Evolutionary conservation across 2,888 invertebrate species (phyloP).

Genomic region (Pollenia angustigena): DNA sequence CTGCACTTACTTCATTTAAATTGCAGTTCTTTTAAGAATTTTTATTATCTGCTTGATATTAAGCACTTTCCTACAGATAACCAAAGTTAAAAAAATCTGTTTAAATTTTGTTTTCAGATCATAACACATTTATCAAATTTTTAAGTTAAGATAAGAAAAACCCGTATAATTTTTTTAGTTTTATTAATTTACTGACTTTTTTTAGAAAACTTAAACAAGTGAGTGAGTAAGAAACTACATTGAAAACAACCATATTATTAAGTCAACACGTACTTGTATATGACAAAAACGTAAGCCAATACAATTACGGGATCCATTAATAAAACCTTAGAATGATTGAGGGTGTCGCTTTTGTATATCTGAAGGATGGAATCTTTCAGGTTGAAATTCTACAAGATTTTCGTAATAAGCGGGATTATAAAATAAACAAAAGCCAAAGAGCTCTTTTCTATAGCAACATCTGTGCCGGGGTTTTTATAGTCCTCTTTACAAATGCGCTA

Average conservation of each 20-base stretch:
- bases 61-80: too few relatives aligned
- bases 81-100: too few relatives aligned
- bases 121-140: too few relatives aligned
- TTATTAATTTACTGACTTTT: too few relatives aligned
- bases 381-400: conserved; percentile 83
- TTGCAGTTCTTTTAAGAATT: conserved; percentile 75
- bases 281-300: conserved; percentile 80
- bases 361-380: conserved; percentile 83
- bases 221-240: too few relatives aligned
- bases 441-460: conserved; percentile 81
- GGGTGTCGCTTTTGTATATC: conserved; percentile 78
- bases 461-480: conserved; percentile 79
- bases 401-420: conserved; percentile 84
- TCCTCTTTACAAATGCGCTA: conserved; percentile 80
- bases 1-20: background rate
- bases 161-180: too few relatives aligned
- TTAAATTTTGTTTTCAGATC: too few relatives aligned
- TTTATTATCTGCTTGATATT: too few relatives aligned
- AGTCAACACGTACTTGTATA: conserved; percentile 80
- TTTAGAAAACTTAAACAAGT: too few relatives aligned
- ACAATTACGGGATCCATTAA: conserved; percentile 81
- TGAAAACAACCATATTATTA: conserved; percentile 76
- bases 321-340: conserved; percentile 82
- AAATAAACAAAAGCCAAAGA: too few relatives aligned
- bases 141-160: too few relatives aligned